Evolutionary conservation across 2,888 invertebrate genomes (phyloP), one percentile per base, ranked within the genome.

Genomic region (Malacosoma neustria): DNA sequence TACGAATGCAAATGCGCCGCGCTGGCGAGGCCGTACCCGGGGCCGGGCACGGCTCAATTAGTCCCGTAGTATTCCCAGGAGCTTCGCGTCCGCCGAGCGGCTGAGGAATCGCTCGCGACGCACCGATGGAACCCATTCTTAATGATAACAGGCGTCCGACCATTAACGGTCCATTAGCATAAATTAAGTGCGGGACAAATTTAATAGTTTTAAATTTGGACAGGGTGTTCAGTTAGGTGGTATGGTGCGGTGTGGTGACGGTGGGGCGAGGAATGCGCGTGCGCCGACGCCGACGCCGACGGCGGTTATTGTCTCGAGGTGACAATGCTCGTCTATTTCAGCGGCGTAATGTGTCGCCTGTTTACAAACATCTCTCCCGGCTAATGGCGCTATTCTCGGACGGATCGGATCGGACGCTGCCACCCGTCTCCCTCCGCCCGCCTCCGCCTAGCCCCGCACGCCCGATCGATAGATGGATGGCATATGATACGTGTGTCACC

Each of bases 151-250:
- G 68, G 59, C 59, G 64, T 55, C 66, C 48, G 49, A 56, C 59
- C 64, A 64, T 74, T 68, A 70, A 69, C 71, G 57, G 57, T 72
- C 74, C 79, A 76, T 77, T 77, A 77, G 71, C 72, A 67, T 76
- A 73, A 77, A 79, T 72, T 66, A 73, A 62, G 60, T 51, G 61
- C 43, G 56, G 61, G 75, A 76, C 76, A 71, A 76, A 79, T 76
- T 62, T 61, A 55, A 51, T 49, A 51, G 46, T 39, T 45, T 49
- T 41, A 46, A n/a, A 42, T 48, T 22, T 4, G 22, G 53, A 43
- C 50, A 38, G 36, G 39, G 37, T 40, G 48, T 72, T 66, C 68
- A 59, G 69, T 66, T 63, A 63, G 56, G 51, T 52, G 48, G n/a
- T n/a, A n/a, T n/a, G n/a, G n/a, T n/a, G n/a, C n/a, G 42, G 53